Percentiles rank a stretch among this genome's conserved stretches.
Evolutionary conservation across 2,113 vertebrate genomes (phyloP).

Genomic region (Leptocoma aspasia): DNA sequence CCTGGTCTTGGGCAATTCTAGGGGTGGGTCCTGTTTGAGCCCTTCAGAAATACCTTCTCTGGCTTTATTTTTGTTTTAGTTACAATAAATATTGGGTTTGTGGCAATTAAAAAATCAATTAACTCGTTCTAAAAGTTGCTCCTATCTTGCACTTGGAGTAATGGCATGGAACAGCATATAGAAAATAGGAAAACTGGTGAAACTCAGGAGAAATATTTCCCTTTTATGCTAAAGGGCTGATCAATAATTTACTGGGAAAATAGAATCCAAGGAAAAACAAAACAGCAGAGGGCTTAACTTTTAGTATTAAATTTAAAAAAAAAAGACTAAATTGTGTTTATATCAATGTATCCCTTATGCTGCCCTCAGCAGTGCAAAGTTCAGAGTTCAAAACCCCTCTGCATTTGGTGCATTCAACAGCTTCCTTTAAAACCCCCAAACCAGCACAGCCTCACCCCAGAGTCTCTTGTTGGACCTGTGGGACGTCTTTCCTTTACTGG

Average conservation of each 20-base stretch:
- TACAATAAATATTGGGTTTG: background rate
- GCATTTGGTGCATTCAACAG: background rate
- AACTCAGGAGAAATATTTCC: constrained; percentile 12
- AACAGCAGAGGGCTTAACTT: background rate
- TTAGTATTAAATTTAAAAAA: background rate
- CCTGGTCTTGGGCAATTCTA: background rate
- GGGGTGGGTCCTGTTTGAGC: background rate
- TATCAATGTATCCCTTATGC: background rate
- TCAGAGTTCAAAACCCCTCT: background rate
- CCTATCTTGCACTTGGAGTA: background rate
- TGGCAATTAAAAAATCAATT: background rate
- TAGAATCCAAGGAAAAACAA: background rate
- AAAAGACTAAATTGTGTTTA: background rate
- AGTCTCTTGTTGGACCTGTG: background rate
- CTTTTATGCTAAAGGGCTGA: constrained; percentile 37
- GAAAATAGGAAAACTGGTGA: background rate
- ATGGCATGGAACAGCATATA: background rate
- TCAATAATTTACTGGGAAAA: constrained; percentile 6
- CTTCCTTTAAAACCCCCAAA: background rate
- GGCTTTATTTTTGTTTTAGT: constrained; percentile 27
- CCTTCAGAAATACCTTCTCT: background rate
- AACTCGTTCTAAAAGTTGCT: constrained; percentile 18
- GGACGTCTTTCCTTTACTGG: background rate
- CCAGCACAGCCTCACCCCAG: background rate
- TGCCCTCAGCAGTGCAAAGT: background rate